phyloP scores from a whole-genome alignment of 2,797 vertebrate species.

The Macroramphosus scolopax region DNA sequence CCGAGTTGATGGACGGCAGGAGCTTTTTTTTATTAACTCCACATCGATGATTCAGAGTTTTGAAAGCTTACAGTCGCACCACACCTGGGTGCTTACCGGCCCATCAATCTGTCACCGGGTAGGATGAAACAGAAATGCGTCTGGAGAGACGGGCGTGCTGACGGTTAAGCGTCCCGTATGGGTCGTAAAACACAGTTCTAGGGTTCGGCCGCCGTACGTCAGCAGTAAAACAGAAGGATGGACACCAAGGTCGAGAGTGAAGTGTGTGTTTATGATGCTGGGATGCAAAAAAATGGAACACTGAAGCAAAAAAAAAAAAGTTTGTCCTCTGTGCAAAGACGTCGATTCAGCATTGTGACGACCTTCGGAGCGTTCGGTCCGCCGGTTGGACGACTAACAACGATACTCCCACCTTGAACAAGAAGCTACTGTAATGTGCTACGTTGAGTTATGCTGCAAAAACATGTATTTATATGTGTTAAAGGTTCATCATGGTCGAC shows the following conservation, averaged over 20 bases:
- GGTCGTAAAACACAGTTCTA: constrained; percentile 36
- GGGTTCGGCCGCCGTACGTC: constrained; percentile 23
- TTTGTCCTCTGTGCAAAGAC: too few relatives aligned
- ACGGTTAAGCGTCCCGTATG: constrained; percentile 25
- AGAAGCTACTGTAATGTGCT: too few relatives aligned
- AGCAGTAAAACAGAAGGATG: constrained; percentile 22
- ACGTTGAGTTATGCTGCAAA: too few relatives aligned
- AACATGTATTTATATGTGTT: too few relatives aligned
- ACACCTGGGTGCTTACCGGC: constrained; percentile 11
- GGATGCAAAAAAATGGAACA: too few relatives aligned
- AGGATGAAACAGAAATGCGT: constrained; percentile 39
- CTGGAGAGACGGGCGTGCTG: constrained; percentile 24
- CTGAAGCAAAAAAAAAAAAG: too few relatives aligned
- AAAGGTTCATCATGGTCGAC: too few relatives aligned
- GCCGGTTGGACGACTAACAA: too few relatives aligned
- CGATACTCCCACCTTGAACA: too few relatives aligned
- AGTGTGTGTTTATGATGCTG: constrained; percentile 21
- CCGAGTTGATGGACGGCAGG: constrained; percentile 19
- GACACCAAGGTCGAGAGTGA: not conserved
- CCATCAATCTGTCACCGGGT: constrained; percentile 39
- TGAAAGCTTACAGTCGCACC: constrained; percentile 23
- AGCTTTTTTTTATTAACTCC: constrained; percentile 1
- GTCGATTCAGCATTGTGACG: too few relatives aligned
- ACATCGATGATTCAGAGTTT: constrained; percentile 23
- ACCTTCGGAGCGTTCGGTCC: too few relatives aligned